Evolutionary conservation across 2,888 invertebrate species (phyloP), one percentile per base, ranked within the genome.

Genomic region (Heliconius cydno): DNA sequence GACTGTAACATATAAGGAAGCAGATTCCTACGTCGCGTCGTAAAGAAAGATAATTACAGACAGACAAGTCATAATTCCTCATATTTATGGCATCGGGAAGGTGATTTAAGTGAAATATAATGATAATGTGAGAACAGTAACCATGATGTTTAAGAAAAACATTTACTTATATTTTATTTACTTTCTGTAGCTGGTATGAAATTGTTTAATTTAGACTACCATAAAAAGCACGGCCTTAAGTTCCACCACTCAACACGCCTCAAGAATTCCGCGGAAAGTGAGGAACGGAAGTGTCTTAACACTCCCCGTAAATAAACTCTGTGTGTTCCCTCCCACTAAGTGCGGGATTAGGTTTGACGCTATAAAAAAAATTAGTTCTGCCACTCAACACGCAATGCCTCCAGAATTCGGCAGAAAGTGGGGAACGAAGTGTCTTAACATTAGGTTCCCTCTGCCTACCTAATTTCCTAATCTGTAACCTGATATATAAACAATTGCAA

Each of bases 11-110:
- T 28, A 52, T 22, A 78, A 66, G 73, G 78, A 78, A 78, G 73
- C 65, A 67, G 15, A 66, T 57, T 57, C 57, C 41, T 38, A 41
- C 66, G 46, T 78, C 72, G 38, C 66, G 46, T 78, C 72, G 38
- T 57, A 19, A 19, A 78, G 34, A 30, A 25, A 30, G n/a, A 73
- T 78, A 78, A 78, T 78, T 66, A 38, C 72, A 72, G 30, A 73
- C 52, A 52, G 28, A 73, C 34, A 73, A 22, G 28, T 57, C 25
- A 52, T 73, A 73, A 73, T 38, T 73, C 73, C 30, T 57, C 6
- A 73, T 78, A 72, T 66, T 66, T 65, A 25, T 38, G 46, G 25
- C 63, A 65, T 25, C 28, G 10, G 19, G 46, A 72, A 38, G 65
- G 65, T 25, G 57, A 57, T 38, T 57, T 78, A 66, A 66, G 66